Base-by-base conservation (phyloP, 2,888 invertebrate genomes). In the Palloptera scutellata region DNA sequence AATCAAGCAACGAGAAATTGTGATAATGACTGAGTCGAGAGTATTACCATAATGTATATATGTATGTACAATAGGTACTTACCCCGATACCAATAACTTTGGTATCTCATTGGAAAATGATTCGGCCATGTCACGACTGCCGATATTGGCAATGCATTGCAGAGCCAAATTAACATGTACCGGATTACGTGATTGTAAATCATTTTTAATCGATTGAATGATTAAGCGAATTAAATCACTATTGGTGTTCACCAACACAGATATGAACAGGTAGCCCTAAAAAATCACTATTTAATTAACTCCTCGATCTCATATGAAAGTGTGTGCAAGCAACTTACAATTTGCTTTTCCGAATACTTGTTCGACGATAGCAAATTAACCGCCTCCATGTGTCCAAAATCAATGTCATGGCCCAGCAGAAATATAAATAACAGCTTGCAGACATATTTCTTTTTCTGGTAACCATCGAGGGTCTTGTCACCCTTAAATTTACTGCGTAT, bases 371-470 rank as follows among this genome's bases (percentile, higher is more conserved):
- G 90, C 76, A 99, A 88, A 86, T 99, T 99, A 77, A 99, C 99
- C 63, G 99, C 99, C 87, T 99, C 99, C 98, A 99, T 99, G 87
- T 99, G 98, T 73, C 99, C 99, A 86, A 99, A 99, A 87, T 99
- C 99, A 85, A 99, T 99, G 87, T 99, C 99, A 87, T 99, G 98
- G 74, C 99, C 99, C 79, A 99, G 91, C 75, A 99, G 89, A 87
- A 99, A 99, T 85, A 99, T 99, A 88, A 99, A 99, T 74, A 99
- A 88, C 76, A 99, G 88, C 87, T 99, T 99, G 88, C 99, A 99
- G 70, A 99, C 99, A 89, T 99, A 99, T 88, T 99, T 99, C 89
- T 99, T 99, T 90, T 99, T 99, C 85, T 99, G 98, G 87, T 99
- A 99, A 52, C 99, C 99, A 88, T 99, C 99, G 69, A 99, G 88